phyloP scores from a whole-genome alignment of 2,113 vertebrate species.

The Morone saxatilis region DNA sequence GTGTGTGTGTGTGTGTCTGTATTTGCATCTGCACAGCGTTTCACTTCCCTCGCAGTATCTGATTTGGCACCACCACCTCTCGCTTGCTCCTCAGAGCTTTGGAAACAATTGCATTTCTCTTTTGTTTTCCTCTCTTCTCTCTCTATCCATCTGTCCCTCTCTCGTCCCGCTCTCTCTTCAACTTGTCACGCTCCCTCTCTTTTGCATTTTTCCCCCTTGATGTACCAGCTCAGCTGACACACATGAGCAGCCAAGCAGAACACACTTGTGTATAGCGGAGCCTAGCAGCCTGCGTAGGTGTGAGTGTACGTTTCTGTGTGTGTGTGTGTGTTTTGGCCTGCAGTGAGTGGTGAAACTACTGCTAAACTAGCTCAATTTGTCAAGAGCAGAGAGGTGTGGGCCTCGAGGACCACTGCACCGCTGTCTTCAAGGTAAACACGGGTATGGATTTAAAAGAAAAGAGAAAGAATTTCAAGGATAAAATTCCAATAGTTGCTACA shows the following conservation, averaged over 20 bases:
- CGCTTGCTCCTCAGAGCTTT: conserved; percentile 70
- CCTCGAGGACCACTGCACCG: conserved; percentile 63
- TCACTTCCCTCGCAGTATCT: conserved; percentile 69
- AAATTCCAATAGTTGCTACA: conserved; percentile 22
- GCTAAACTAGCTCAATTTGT: conserved; percentile 83
- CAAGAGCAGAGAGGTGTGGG: conserved; percentile 74
- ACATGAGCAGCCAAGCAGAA: conserved; percentile 78
- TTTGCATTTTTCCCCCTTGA: conserved; percentile 56
- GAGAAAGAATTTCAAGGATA: conserved; percentile 40
- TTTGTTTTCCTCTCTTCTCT: conserved; percentile 51
- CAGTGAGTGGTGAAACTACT: conserved; percentile 74
- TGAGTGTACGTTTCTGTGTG: conserved; percentile 10
- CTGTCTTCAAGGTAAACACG: conserved; percentile 68
- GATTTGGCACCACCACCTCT: conserved; percentile 63
- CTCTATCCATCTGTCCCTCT: conserved; percentile 46
- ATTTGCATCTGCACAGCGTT: conserved; percentile 62
- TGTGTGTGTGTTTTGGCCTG: conserved; percentile 57
- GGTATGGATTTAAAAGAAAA: conserved; percentile 51
- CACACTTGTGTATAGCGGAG: conserved; percentile 64
- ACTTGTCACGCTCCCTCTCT: conserved; percentile 54
- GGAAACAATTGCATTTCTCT: conserved; percentile 74
- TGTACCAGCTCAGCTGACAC: conserved; percentile 74
- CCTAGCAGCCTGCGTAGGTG: conserved; percentile 54
- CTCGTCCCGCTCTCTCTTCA: conserved; percentile 54
- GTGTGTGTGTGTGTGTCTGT: conserved; percentile 42